These are phyloP conservation scores for Heliconius hortense DNA, from an alignment of 2,888 invertebrate genomes.

Conservation along the genomic window DNA sequence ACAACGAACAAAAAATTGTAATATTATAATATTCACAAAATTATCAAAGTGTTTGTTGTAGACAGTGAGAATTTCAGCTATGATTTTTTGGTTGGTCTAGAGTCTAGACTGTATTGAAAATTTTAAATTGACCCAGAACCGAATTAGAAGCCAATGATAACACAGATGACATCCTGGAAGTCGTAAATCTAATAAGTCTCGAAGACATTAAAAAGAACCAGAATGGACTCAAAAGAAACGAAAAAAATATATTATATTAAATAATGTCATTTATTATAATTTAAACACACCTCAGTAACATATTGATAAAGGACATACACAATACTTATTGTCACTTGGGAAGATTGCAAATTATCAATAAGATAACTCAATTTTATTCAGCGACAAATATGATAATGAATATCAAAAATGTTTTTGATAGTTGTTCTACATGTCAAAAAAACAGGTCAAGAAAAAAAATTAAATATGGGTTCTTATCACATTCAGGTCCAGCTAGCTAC, in stretches of 20 bases:
- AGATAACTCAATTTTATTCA: slow-evolving; percentile 16
- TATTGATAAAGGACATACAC: slow-evolving; percentile 36
- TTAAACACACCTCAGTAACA: slow-evolving; percentile 37
- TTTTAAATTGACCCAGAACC: no score
- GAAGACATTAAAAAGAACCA: slow-evolving; percentile 45
- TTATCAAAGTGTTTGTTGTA: no score
- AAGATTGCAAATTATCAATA: slow-evolving; percentile 26
- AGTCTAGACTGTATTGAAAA: no score
- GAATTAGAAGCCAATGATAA: slow-evolving; percentile 40
- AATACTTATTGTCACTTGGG: slow-evolving; percentile 10
- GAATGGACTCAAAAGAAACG: slow-evolving; percentile 31
- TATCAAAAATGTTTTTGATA: slow-evolving; percentile 32
- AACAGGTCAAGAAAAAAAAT: slow-evolving; percentile 30
- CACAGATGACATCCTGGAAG: slow-evolving; percentile 42
- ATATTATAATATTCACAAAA: no score
- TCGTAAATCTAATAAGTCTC: slow-evolving; percentile 44
- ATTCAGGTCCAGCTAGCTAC: slow-evolving; percentile 40
- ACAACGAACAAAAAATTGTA: no score
- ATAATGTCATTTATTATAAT: slow-evolving; percentile 21
- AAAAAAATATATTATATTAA: slow-evolving; percentile 39
- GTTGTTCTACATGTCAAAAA: slow-evolving; percentile 25
- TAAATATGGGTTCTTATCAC: slow-evolving; percentile 41
- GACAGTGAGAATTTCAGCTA: no score
- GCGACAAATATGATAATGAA: slow-evolving; percentile 35
- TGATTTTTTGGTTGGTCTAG: no score